These are phyloP conservation scores for Plecturocebus donacophilus DNA, from an alignment of 2,113 vertebrate genomes.

Conservation along the genomic window DNA sequence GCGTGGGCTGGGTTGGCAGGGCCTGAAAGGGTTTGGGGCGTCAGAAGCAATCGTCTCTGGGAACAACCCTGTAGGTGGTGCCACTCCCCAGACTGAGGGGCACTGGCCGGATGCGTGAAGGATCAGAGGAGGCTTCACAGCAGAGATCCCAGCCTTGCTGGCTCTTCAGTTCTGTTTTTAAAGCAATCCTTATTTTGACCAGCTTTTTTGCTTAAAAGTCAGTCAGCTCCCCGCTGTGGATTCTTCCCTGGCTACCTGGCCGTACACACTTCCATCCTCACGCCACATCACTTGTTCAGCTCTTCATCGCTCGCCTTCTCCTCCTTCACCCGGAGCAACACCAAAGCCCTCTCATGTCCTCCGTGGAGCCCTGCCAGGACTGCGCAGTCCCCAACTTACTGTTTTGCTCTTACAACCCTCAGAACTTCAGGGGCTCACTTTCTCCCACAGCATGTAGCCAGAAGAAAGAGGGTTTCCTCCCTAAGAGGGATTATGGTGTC, in stretches of 20 bases:
- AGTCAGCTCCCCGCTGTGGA: not conserved
- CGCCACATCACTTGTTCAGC: fast-evolving
- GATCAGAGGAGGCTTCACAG: not conserved
- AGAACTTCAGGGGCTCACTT: not conserved
- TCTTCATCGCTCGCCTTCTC: not conserved
- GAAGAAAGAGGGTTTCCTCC: not conserved
- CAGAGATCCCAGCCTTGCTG: not conserved
- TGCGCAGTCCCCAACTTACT: not conserved
- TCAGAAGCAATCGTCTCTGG: not conserved
- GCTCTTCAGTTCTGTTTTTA: not conserved
- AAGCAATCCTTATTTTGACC: not conserved
- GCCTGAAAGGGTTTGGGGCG: not conserved
- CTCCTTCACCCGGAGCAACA: not conserved
- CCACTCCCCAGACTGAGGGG: not conserved
- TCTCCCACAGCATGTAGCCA: not conserved
- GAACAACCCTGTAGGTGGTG: not conserved
- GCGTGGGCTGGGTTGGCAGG: not conserved
- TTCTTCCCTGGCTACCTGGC: not conserved
- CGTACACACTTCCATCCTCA: not conserved
- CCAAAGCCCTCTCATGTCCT: not conserved
- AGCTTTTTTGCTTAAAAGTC: not conserved
- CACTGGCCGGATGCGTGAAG: no score
- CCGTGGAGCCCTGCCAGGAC: not conserved
- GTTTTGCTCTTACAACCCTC: not conserved
- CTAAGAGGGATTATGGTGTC: not conserved